A percentile compares a stretch with the other conserved stretches of the same genome.
These are phyloP conservation scores for Drosophila parvula DNA, from an alignment of 1,140 invertebrate species.

Conservation along the genomic window DNA sequence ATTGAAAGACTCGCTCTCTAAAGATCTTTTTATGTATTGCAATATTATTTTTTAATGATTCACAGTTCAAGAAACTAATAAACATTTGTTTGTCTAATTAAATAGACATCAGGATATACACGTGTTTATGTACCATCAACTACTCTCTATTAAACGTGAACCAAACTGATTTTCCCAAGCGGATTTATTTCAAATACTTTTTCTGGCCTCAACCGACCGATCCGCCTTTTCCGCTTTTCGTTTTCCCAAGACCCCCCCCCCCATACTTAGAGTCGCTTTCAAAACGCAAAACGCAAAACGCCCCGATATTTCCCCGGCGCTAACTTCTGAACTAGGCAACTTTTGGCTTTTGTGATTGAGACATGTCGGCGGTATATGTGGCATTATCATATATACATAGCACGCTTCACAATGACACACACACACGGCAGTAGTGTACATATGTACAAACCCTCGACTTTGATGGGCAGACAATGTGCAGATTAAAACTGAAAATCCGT, in stretches of 20 bases:
- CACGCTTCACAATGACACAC: slow-evolving; percentile 27
- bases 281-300: slow-evolving; percentile 2
- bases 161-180: slow-evolving; percentile 2
- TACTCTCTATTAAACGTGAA: neutral
- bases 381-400: slow-evolving; percentile 26
- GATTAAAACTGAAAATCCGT: slow-evolving; percentile 78
- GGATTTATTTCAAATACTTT: slow-evolving; percentile 9
- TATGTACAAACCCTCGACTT: slow-evolving; percentile 25
- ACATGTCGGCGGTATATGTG: slow-evolving; percentile 2
- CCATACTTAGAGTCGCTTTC: neutral
- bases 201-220: neutral
- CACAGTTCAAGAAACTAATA: too few relatives aligned
- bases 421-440: slow-evolving; percentile 10
- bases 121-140: neutral
- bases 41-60: neutral
- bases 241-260: neutral
- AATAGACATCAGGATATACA: neutral
- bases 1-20: too few relatives aligned
- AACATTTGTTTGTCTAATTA: neutral
- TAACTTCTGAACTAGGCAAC: slow-evolving; percentile 40
- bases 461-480: slow-evolving; percentile 54
- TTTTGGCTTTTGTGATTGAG: slow-evolving; percentile 44
- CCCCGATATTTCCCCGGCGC: slow-evolving; percentile 22
- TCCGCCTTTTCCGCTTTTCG: slow-evolving; percentile 10
- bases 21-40: neutral